A percentile compares a stretch with the other conserved stretches of the same genome.
These are phyloP conservation scores for Neoaliturus tenellus DNA, from an alignment of 2,888 invertebrate genomes.

Conservation along the genomic window DNA sequence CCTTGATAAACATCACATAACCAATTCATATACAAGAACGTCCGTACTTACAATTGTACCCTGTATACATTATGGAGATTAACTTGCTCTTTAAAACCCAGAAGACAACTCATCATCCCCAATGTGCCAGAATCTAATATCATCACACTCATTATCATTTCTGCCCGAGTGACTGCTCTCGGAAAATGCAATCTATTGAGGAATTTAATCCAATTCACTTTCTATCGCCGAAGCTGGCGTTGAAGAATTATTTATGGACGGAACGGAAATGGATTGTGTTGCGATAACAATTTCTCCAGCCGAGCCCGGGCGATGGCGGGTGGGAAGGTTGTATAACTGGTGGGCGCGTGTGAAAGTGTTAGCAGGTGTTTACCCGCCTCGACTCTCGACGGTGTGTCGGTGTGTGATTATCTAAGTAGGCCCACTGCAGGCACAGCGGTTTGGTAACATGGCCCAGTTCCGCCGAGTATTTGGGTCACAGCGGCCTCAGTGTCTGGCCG, in stretches of 20 bases:
- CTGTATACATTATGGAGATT: no score
- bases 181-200: background rate
- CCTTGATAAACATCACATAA: no score
- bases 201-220: background rate
- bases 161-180: background rate
- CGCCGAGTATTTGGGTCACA: background rate
- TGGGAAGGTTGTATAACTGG: background rate
- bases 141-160: no score
- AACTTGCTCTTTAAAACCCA: no score
- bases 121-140: no score
- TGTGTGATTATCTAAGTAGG: constrained; percentile 17
- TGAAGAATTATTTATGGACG: background rate
- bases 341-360: constrained; percentile 16
- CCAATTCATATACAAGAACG: no score
- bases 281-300: background rate
- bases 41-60: no score
- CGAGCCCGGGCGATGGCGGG: background rate
- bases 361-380: background rate
- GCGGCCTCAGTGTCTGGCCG: background rate
- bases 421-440: constrained; percentile 17
- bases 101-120: no score
- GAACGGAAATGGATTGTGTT: background rate
- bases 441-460: background rate
- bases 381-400: no score
- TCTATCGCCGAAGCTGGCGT: background rate